Evolutionary conservation across 2,888 invertebrate species (phyloP), one percentile per base, ranked within the genome.

Genomic region (Hydriomena furcata): DNA sequence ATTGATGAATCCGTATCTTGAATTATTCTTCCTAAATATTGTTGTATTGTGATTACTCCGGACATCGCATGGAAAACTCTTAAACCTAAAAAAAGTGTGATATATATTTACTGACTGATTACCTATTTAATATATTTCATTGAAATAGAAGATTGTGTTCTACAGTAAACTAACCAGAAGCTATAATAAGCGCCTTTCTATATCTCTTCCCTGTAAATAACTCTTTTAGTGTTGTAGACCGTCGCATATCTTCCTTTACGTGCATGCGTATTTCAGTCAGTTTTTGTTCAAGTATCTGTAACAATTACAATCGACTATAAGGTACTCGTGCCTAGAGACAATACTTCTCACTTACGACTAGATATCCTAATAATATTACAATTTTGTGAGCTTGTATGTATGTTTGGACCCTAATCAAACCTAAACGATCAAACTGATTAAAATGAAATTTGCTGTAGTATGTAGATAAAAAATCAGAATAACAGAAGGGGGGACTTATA

Each of bases 201-300:
- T 92, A 92, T 17, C 85, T 87, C 7, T 63, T 71, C 0, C 89
- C 89, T 6, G 72, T 73, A 38, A 92, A 76, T 0, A 92, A 71
- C 55, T 92, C 91, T 61, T 75, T 74, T 0, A 82, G 50, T 0
- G 82, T 76, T 1, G 82, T 85, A 1, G 86, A 85, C 12, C 82
- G 77, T 7, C 73, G 70, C 64, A 91, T 83, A 40, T 92, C 91
- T 2, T 79, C 79, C 1, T 75, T 71, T 0, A 92, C 86, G 2
- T 88, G 80, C 7, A 70, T 71, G 11, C 80, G 66, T 66, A 84
- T 68, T 7, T 56, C 38, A 4, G 54, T 48, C 6, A 84, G 55
- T 35, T 74, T 74, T 0, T 71, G 70, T 40, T 81, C 78, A 24
- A 81, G 49, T 11, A 61, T 60, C 84, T 84, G 55, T 5, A 69